Conservation (phyloP, 2,888 invertebrate species). For the Kryphioiulus occultus region DNA sequence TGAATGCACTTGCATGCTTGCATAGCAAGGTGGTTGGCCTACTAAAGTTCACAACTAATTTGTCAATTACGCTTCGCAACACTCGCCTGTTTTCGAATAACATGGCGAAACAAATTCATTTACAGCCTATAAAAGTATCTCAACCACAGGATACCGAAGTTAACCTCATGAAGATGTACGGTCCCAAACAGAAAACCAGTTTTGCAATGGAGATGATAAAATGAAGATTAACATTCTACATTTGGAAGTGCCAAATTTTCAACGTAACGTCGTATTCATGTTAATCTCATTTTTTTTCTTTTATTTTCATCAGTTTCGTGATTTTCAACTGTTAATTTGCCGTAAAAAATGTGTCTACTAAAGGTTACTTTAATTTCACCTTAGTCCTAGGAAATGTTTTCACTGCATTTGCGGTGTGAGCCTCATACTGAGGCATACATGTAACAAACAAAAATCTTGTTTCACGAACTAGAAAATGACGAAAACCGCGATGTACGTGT, state of each 20-base stretch:
- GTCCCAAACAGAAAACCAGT: too few relatives aligned
- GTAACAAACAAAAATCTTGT: too few relatives aligned
- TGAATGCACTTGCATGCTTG: background rate
- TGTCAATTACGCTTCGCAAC: background rate
- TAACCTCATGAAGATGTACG: too few relatives aligned
- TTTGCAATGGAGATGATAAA: background rate
- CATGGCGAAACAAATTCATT: background rate
- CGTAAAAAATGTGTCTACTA: too few relatives aligned
- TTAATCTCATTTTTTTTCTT: too few relatives aligned
- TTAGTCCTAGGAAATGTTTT: background rate
- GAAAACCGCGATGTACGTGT: too few relatives aligned
- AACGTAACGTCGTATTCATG: too few relatives aligned
- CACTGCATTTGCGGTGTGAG: background rate
- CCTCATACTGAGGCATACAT: too few relatives aligned
- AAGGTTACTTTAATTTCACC: background rate
- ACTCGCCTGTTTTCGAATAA: background rate
- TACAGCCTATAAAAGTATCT: background rate
- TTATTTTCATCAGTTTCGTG: too few relatives aligned
- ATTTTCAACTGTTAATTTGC: too few relatives aligned
- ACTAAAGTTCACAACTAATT: conserved; percentile 13
- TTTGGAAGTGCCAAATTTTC: too few relatives aligned
- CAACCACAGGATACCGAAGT: background rate
- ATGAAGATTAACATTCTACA: background rate
- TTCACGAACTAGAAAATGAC: too few relatives aligned
- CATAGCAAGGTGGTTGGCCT: background rate